A percentile compares a stretch with the other conserved stretches of the same genome.
phyloP scores from a whole-genome alignment of 1,140 invertebrate genomes.

The Ips typographus region DNA sequence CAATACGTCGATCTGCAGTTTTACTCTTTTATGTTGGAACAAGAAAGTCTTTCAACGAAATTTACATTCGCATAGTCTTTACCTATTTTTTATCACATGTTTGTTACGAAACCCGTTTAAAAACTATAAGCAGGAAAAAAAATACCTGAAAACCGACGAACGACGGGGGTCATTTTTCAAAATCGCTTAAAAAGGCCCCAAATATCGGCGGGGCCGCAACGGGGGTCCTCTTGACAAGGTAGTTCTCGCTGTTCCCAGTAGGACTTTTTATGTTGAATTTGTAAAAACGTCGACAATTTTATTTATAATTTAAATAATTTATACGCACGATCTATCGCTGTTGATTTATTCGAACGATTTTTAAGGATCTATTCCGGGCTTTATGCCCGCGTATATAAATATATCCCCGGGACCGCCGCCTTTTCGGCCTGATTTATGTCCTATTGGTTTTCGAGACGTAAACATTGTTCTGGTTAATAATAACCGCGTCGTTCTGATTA shows the following conservation, averaged over 20 bases:
- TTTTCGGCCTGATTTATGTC: background rate
- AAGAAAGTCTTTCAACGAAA: too few species aligned
- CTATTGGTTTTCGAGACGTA: background rate
- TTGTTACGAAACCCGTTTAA: too few species aligned
- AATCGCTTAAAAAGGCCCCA: background rate
- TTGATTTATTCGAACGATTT: slow-evolving; percentile 19
- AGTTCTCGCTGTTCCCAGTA: slow-evolving; percentile 32
- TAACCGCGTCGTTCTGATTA: background rate
- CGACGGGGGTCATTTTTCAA: too few species aligned
- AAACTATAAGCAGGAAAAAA: background rate
- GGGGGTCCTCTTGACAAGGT: slow-evolving; percentile 30
- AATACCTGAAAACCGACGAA: background rate
- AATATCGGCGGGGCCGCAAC: background rate
- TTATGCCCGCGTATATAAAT: too few species aligned
- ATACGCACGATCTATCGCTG: slow-evolving; percentile 8
- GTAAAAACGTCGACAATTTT: slow-evolving; percentile 34
- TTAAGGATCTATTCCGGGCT: slow-evolving; percentile 5
- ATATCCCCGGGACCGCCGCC: too few species aligned
- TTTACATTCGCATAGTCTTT: too few species aligned
- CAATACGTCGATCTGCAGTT: too few species aligned
- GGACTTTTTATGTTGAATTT: slow-evolving; percentile 33
- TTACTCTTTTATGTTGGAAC: too few species aligned
- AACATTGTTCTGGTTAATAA: slow-evolving; percentile 6
- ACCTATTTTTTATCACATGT: too few species aligned
- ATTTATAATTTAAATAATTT: slow-evolving; percentile 30